A percentile compares a stretch with the other conserved stretches of the same genome.
phyloP scores from a whole-genome alignment of 2,888 invertebrate species.

The Microchrysa polita region DNA sequence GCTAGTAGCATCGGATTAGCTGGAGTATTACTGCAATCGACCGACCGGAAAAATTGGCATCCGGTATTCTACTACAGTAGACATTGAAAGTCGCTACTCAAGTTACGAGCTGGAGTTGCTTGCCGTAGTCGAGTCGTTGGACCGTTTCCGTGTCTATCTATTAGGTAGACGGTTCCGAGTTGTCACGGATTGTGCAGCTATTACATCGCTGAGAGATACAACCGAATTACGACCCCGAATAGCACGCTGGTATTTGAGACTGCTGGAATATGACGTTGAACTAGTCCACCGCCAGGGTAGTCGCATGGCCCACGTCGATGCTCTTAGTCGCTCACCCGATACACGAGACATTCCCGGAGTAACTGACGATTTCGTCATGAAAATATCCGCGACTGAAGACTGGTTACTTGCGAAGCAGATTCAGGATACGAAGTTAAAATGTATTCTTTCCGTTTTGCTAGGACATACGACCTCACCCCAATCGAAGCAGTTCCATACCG shows the following conservation, averaged over 20 bases:
- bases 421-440: slow-evolving; percentile 45
- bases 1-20: slow-evolving; percentile 51
- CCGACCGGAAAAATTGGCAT: slow-evolving; percentile 44
- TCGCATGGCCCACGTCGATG: slow-evolving; percentile 49
- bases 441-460: slow-evolving; percentile 45
- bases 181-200: slow-evolving; percentile 21
- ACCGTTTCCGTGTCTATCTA: slow-evolving; percentile 28
- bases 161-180: slow-evolving; percentile 25
- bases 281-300: slow-evolving; percentile 33
- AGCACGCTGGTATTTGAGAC: slow-evolving; percentile 16
- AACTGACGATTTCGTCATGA: slow-evolving; percentile 34
- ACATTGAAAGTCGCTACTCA: slow-evolving; percentile 49
- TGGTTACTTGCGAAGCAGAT: slow-evolving; percentile 51
- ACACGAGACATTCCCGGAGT: slow-evolving; percentile 23
- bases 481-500: slow-evolving; percentile 44
- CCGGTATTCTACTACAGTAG: slow-evolving; percentile 51
- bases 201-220: neutral
- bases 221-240: slow-evolving; percentile 16
- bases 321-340: slow-evolving; percentile 46
- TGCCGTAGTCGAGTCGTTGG: slow-evolving; percentile 46
- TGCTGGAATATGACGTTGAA: slow-evolving; percentile 25
- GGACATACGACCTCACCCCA: slow-evolving; percentile 42
- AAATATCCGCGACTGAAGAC: slow-evolving; percentile 45
- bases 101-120: slow-evolving; percentile 51
- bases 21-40: slow-evolving; percentile 49